These are phyloP conservation scores for Drosophila recens DNA, from an alignment of 2,888 invertebrate genomes.

Conservation along the genomic window DNA sequence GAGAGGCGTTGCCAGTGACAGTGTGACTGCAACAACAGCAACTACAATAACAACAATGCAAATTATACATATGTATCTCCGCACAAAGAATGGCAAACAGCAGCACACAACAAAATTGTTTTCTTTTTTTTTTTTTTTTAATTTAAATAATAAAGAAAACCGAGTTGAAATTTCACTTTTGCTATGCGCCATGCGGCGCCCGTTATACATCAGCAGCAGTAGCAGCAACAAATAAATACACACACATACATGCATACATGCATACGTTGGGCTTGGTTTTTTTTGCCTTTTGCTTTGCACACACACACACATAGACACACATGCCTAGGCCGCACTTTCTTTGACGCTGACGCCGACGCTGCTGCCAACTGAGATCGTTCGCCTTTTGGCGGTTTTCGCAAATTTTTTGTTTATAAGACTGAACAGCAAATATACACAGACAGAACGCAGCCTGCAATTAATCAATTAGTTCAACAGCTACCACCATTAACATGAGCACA, in stretches of 20 bases:
- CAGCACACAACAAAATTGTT: slow-evolving; percentile 22
- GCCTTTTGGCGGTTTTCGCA: slow-evolving; percentile 70
- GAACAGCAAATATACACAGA: slow-evolving; percentile 9
- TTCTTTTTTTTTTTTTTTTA: slow-evolving; percentile 14
- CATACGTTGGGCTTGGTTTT: slow-evolving; percentile 44
- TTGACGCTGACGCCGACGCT: slow-evolving; percentile 37
- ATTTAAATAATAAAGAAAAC: slow-evolving; percentile 67
- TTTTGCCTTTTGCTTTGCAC: slow-evolving; percentile 52
- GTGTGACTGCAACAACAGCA: slow-evolving; percentile 12
- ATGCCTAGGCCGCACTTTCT: slow-evolving; percentile 65
- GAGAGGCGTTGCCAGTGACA: slow-evolving; percentile 55
- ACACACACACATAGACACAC: background rate
- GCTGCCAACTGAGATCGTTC: slow-evolving; percentile 39
- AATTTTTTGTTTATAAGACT: slow-evolving; percentile 52
- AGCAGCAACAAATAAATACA: slow-evolving; percentile 41
- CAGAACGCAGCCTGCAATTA: slow-evolving; percentile 39
- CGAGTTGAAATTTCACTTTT: slow-evolving; percentile 72
- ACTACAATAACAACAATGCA: slow-evolving; percentile 20
- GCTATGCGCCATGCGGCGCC: slow-evolving; percentile 55
- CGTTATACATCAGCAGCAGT: slow-evolving; percentile 46
- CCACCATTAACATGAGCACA: slow-evolving; percentile 10
- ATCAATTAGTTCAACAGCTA: slow-evolving; percentile 46
- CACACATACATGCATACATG: slow-evolving; percentile 26
- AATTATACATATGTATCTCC: slow-evolving; percentile 14
- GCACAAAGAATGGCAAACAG: slow-evolving; percentile 52